Evolutionary conservation across 2,797 vertebrate species (phyloP).

Genomic region (Parambassis ranga): DNA sequence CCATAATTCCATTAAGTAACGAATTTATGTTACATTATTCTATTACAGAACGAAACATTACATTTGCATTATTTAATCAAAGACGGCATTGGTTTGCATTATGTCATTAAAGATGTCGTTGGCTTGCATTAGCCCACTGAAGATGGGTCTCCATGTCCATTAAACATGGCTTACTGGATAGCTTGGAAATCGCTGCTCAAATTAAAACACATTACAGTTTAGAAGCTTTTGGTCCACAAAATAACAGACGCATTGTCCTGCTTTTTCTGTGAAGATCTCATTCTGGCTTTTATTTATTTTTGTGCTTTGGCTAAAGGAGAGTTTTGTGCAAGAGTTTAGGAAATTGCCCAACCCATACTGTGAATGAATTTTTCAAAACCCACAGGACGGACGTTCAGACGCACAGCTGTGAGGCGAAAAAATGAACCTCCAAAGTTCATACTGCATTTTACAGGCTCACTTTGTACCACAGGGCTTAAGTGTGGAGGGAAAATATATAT

Average conservation of each 20-base stretch:
- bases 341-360: conserved; percentile 20
- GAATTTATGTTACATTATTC: conserved; percentile 72
- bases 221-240: conserved; percentile 24
- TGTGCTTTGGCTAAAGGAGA: neutral
- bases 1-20: conserved; percentile 63
- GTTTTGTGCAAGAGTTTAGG: conserved; percentile 21
- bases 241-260: neutral
- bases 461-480: neutral
- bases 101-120: conserved; percentile 69
- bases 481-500: too few species aligned
- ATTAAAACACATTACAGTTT: conserved; percentile 54
- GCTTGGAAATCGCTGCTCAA: conserved; percentile 40
- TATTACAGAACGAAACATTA: conserved; percentile 65
- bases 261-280: conserved; percentile 6
- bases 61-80: conserved; percentile 77
- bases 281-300: neutral
- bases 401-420: conserved; percentile 9
- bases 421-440: conserved; percentile 2
- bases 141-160: conserved; percentile 55
- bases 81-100: conserved; percentile 68
- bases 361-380: conserved; percentile 42
- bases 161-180: conserved; percentile 47
- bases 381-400: conserved; percentile 10
- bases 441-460: neutral
- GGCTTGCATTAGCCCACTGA: conserved; percentile 59